phyloP scores from a whole-genome alignment of 2,797 vertebrate species.

The Danionella dracula region DNA sequence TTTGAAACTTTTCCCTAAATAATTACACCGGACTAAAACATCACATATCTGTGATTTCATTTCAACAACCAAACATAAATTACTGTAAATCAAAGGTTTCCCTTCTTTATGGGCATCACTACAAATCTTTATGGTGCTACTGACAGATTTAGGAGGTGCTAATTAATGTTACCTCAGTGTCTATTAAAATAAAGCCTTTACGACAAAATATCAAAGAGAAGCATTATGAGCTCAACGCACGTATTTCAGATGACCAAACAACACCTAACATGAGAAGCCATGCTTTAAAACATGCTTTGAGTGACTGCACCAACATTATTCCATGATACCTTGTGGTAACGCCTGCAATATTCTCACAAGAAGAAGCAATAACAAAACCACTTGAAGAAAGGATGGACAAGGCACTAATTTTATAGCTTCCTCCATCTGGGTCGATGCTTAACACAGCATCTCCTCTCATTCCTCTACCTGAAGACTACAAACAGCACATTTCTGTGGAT shows the following conservation, averaged over 20 bases:
- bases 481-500: neutral
- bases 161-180: constrained; percentile 16
- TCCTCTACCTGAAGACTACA: neutral
- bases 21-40: no score
- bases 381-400: constrained; percentile 23
- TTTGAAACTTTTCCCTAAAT: no score
- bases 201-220: neutral
- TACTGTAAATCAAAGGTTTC: no score
- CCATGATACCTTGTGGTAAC: constrained; percentile 21
- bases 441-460: constrained; percentile 12
- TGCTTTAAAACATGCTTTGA: constrained; percentile 7
- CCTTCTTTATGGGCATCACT: constrained; percentile 5
- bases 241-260: neutral
- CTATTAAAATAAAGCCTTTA: constrained; percentile 2
- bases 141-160: constrained; percentile 24
- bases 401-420: constrained; percentile 28
- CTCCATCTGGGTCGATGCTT: constrained; percentile 8
- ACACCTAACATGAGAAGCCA: neutral
- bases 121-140: constrained; percentile 10
- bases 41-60: no score
- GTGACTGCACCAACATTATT: no score
- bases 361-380: constrained; percentile 32
- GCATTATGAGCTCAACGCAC: neutral
- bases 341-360: constrained; percentile 23
- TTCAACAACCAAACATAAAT: no score